Base-by-base conservation (phyloP, 92 coral and sea anemone genomes). In the Heteractis magnifica region DNA sequence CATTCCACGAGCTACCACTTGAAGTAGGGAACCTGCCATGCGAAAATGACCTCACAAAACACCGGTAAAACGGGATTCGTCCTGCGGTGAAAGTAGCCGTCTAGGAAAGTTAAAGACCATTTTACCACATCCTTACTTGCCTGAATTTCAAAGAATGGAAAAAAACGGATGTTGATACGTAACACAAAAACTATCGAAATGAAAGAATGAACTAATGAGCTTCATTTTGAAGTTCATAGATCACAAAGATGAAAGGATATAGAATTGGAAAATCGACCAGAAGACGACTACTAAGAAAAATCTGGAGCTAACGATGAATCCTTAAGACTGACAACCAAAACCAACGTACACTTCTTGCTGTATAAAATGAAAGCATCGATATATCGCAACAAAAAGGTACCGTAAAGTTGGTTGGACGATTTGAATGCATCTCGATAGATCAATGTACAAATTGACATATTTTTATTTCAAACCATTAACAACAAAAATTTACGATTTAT, bases 21-120 rank as follows among this genome's bases (percentile, higher is more conserved):
- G 48, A 21, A 21, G 49, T 68, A 8, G 73, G 49, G 23, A 23
- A 68, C 73, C 73, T 68, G 73, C 49, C 73, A 68, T 68, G 49
- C n/a, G 15, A 26, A 68, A 68, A 21, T 68, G 11, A 68, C 73
- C 73, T 68, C 73, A 68, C 73, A 68, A 21, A 68, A 26, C 73
- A 68, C 73, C 73, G 73, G 73, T 26, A 68, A 68, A 26, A 68
- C 73, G 20, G 48, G 73, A 62, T 5, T 12, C 73, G 48, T 68
- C 15, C 49, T 26, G 49, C 10, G 73, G 49, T 23, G 26, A 68
- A 65, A 19, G 23, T n/a, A 7, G 41, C 44, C 44, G 5, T 20
- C 48, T 18, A n/a, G 8, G 13, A 21, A 64, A 64, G 10, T 9
- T 64, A 15, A 19, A 64, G 21, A 64, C 71, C 26, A 9, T 23